These are phyloP conservation scores for Caenorhabditis inopinata DNA, from an alignment of 1,140 invertebrate species.

Conservation along the genomic window DNA sequence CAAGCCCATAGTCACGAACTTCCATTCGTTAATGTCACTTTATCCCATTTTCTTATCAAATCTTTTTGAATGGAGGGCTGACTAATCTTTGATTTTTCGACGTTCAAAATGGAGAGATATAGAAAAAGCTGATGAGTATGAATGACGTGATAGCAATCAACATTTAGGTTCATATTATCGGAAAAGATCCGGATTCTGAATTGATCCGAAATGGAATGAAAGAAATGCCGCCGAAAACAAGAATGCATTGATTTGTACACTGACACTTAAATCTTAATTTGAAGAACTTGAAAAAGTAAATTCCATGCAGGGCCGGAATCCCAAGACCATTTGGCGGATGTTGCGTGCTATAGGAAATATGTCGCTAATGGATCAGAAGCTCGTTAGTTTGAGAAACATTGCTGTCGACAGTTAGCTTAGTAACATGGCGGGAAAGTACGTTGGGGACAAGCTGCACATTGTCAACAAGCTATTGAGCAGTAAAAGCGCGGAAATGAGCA, in stretches of 20 bases:
- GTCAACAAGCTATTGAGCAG: too few relatives aligned
- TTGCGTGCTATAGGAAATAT: too few relatives aligned
- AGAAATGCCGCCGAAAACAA: not conserved
- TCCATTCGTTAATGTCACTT: not conserved
- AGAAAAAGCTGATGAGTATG: not conserved
- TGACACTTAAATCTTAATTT: not conserved
- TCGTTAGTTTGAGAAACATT: too few relatives aligned
- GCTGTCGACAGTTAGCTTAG: too few relatives aligned
- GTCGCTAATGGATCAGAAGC: too few relatives aligned
- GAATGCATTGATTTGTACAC: not conserved
- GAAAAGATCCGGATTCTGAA: not conserved
- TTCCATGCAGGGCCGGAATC: too few relatives aligned
- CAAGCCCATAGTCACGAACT: slow-evolving; percentile 9
- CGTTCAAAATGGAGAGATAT: not conserved
- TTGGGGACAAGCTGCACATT: too few relatives aligned
- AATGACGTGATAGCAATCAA: not conserved
- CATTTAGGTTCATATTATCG: not conserved
- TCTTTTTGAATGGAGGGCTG: not conserved
- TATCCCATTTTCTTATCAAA: not conserved
- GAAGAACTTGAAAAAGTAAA: too few relatives aligned
- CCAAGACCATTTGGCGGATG: too few relatives aligned
- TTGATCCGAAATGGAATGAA: too few relatives aligned
- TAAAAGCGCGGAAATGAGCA: too few relatives aligned
- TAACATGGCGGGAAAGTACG: too few relatives aligned
- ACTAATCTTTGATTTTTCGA: slow-evolving; percentile 2